Base-by-base conservation (phyloP, 2,888 invertebrate species). In the Drosophila rellima region DNA sequence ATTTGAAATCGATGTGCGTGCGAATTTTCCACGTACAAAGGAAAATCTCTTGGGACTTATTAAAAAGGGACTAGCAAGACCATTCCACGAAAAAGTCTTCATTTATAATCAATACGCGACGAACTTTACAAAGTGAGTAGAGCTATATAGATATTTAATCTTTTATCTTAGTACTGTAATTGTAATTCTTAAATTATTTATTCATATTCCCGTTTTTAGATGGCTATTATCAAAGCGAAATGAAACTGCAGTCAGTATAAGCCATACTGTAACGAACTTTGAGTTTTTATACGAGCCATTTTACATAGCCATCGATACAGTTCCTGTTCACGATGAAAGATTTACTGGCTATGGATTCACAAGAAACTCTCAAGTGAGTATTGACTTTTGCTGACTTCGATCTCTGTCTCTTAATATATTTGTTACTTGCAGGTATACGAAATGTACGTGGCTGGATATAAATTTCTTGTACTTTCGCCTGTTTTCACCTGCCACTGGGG, bases 271-370 rank as follows among this genome's bases (percentile, higher is more conserved):
- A 67, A 97, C 97, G 10, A 96, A 96, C 93, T 96, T 95, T 92
- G 95, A 95, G 93, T 95, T 97, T 91, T 95, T 97, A 69, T 98
- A 98, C 93, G 98, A 98, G 93, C 98, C 98, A 0, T 98, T 98
- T 93, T 98, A 97, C 93, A 96, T 98, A 59, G 96, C 97, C 2
- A 93, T 95, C 2, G 97, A 97, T 91, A 95, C 94, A 51, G 97
- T 95, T 20, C 97, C 98, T 0, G 94, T 95, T 0, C 97, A 98
- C 88, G 97, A 98, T 90, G 97, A 98, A 92, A 93, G 97, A 61
- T 98, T 98, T 93, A 93, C 97, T 54, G 98, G 98, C 33, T 98
- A 98, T 92, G 98, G 98, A 59, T 98, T 97, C 93, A 98, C 98
- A 1, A 94, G 98, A 91, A 98, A 98, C 90, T 97, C 97, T 10